A percentile compares a stretch with the other conserved stretches of the same genome.
phyloP scores from a whole-genome alignment of 2,888 invertebrate genomes.

The Lasioglossum calceatum region DNA sequence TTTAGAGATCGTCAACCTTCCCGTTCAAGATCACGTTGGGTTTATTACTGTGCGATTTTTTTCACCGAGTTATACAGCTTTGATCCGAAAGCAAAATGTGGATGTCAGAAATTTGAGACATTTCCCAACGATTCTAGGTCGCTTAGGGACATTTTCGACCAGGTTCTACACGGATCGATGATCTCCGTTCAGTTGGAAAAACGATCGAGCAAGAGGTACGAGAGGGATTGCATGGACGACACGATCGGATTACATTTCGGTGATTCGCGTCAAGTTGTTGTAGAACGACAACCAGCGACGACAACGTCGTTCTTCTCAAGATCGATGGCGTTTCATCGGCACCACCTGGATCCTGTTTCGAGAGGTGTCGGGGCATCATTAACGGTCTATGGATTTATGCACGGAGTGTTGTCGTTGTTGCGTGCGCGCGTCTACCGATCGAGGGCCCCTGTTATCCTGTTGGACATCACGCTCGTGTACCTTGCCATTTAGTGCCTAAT shows the following conservation, averaged over 20 bases:
- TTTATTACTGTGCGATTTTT: too few relatives aligned
- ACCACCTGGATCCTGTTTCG: slow-evolving; percentile 29
- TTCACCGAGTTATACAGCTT: too few relatives aligned
- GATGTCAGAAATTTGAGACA: neutral
- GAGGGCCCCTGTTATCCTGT: slow-evolving; percentile 45
- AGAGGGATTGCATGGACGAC: neutral
- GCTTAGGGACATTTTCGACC: too few relatives aligned
- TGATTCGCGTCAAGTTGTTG: neutral
- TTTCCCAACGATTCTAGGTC: neutral
- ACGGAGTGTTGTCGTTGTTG: slow-evolving; percentile 26
- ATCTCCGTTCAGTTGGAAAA: neutral
- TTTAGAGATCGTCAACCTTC: too few relatives aligned
- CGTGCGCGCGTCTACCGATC: slow-evolving; percentile 27
- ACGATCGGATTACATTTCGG: neutral
- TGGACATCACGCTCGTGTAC: slow-evolving; percentile 41
- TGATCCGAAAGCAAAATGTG: neutral
- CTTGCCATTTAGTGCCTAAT: slow-evolving; percentile 46
- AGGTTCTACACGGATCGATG: neutral
- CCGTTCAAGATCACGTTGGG: too few relatives aligned
- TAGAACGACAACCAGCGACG: slow-evolving; percentile 8
- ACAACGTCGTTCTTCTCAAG: neutral
- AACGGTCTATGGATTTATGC: slow-evolving; percentile 49
- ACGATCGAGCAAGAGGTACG: neutral
- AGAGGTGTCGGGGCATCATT: slow-evolving; percentile 33
- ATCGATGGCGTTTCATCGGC: slow-evolving; percentile 10